These are phyloP conservation scores for Sceloporus tristichus DNA, from an alignment of 2,113 vertebrate genomes.

Conservation along the genomic window DNA sequence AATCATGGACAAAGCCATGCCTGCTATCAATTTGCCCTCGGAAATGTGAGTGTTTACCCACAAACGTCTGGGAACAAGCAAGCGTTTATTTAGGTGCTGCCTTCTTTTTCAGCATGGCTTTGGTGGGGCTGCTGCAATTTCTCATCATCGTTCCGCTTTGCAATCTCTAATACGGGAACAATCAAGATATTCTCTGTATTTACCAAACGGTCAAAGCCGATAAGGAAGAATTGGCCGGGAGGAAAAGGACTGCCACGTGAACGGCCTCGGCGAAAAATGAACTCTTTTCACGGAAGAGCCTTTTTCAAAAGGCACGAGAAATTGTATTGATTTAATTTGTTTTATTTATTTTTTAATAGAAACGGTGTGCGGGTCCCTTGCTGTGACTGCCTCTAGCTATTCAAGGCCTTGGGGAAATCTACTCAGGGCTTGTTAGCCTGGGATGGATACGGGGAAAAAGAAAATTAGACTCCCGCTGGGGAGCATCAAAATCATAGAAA, in stretches of 20 bases:
- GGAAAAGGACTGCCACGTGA: constrained; percentile 11
- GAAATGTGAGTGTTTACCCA: neutral
- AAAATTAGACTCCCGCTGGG: neutral
- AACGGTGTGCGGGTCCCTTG: neutral
- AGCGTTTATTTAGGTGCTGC: neutral
- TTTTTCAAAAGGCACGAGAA: constrained; percentile 1
- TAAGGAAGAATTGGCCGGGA: constrained; percentile 7
- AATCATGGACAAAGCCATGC: neutral
- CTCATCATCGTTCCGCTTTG: neutral
- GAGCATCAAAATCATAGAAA: neutral
- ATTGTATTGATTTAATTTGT: neutral
- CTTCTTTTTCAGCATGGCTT: neutral
- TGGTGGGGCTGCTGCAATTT: neutral
- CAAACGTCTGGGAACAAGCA: neutral
- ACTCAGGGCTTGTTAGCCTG: neutral
- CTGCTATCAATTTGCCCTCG: neutral
- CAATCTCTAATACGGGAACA: constrained; percentile 18
- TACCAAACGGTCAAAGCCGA: neutral
- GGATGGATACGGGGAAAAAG: too few relatives aligned
- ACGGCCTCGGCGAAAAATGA: neutral
- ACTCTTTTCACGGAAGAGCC: neutral
- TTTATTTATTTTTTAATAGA: neutral
- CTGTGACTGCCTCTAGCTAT: neutral
- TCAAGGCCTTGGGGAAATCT: neutral
- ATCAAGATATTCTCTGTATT: constrained; percentile 9